Evolutionary conservation across 2,888 invertebrate genomes (phyloP).

Genomic region (Drosophila rellima): DNA sequence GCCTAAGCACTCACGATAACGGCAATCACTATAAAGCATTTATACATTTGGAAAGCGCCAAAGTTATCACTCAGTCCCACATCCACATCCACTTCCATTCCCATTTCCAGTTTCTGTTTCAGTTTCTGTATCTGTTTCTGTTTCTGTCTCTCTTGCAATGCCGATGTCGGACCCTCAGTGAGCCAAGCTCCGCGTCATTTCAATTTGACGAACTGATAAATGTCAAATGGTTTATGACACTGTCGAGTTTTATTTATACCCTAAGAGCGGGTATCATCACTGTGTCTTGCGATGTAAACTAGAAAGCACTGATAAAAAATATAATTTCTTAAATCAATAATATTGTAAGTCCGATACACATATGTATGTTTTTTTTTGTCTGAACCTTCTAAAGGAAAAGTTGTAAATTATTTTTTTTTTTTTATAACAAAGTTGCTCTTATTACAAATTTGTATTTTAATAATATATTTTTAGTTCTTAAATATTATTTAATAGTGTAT

Average conservation of each 20-base stretch:
- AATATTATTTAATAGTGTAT: slow-evolving; percentile 4
- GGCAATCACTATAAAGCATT: slow-evolving; percentile 29
- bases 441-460: too few species aligned
- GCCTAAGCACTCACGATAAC: slow-evolving; percentile 25
- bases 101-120: slow-evolving; percentile 23
- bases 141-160: slow-evolving; percentile 16
- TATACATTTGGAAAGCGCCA: slow-evolving; percentile 25
- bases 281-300: background rate
- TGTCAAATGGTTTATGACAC: slow-evolving; percentile 65
- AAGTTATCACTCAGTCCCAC: slow-evolving; percentile 29
- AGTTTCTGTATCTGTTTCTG: slow-evolving; percentile 22
- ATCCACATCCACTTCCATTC: slow-evolving; percentile 5
- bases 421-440: too few species aligned
- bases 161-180: slow-evolving; percentile 11
- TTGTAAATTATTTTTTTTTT: too few species aligned
- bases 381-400: too few species aligned
- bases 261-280: background rate
- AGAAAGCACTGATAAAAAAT: too few species aligned
- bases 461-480: too few species aligned
- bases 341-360: too few species aligned
- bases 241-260: slow-evolving; percentile 16
- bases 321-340: too few species aligned
- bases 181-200: slow-evolving; percentile 39
- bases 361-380: too few species aligned
- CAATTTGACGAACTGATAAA: slow-evolving; percentile 71